Evolutionary conservation across 2,797 vertebrate genomes (phyloP).

Genomic region (Knipowitschia caucasica): DNA sequence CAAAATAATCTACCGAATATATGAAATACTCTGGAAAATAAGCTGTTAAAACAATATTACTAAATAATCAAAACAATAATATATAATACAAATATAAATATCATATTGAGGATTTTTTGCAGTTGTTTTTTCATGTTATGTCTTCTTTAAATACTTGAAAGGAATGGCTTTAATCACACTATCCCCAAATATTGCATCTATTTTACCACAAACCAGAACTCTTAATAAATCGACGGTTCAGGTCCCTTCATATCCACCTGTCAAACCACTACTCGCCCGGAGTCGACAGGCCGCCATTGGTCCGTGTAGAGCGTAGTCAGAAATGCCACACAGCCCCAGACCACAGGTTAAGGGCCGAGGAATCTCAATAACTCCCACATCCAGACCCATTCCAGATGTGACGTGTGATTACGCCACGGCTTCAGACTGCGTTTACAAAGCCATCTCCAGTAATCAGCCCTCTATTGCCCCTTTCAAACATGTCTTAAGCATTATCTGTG

Average conservation of each 20-base stretch:
- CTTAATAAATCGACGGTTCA: neutral
- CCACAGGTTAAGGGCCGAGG: conserved; percentile 45
- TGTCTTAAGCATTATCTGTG: neutral
- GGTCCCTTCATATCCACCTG: conserved; percentile 14
- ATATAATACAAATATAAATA: no score
- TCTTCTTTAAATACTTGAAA: no score
- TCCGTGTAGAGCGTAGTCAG: conserved; percentile 53
- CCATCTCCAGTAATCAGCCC: conserved; percentile 42
- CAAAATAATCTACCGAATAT: no score
- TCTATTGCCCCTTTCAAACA: conserved; percentile 30
- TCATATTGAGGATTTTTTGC: no score
- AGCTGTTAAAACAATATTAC: no score
- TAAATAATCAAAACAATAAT: no score
- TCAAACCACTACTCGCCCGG: conserved; percentile 35
- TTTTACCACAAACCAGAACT: neutral
- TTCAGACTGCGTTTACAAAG: conserved; percentile 43
- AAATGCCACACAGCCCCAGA: conserved; percentile 53
- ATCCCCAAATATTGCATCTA: neutral
- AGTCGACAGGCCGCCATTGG: conserved; percentile 55
- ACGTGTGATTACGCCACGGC: conserved; percentile 18
- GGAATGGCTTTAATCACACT: neutral
- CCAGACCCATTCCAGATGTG: conserved; percentile 58
- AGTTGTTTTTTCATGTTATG: no score
- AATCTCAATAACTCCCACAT: conserved; percentile 38
- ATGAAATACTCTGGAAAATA: no score